These are phyloP conservation scores for Philereme vetulata DNA, from an alignment of 2,888 invertebrate species.

Conservation along the genomic window DNA sequence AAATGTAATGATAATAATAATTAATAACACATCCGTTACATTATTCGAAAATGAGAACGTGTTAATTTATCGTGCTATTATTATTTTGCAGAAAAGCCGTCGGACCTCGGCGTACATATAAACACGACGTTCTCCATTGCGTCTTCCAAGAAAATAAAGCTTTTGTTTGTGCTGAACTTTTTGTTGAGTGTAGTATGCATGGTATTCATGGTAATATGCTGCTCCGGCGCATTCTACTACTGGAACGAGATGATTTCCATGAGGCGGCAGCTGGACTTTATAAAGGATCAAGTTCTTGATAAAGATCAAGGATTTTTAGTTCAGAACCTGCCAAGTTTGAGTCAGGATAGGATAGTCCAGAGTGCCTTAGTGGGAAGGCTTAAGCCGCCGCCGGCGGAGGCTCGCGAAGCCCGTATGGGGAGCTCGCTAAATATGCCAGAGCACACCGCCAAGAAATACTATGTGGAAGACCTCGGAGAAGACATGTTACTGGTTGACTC, in stretches of 20 bases:
- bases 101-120: slow-evolving; percentile 76
- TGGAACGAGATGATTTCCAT: slow-evolving; percentile 74
- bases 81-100: slow-evolving; percentile 66
- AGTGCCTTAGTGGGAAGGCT: slow-evolving; percentile 59
- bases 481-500: slow-evolving; percentile 72
- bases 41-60: slow-evolving; percentile 23
- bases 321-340: slow-evolving; percentile 59
- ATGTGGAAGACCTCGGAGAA: slow-evolving; percentile 71
- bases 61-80: slow-evolving; percentile 39
- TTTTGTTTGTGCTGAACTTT: slow-evolving; percentile 74
- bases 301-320: too few relatives aligned
- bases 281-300: slow-evolving; percentile 73
- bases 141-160: slow-evolving; percentile 80
- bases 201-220: slow-evolving; percentile 70
- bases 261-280: slow-evolving; percentile 66
- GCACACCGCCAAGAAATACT: slow-evolving; percentile 58
- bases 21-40: too few relatives aligned
- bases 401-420: slow-evolving; percentile 58
- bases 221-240: slow-evolving; percentile 71
- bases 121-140: slow-evolving; percentile 77
- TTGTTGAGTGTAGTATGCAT: slow-evolving; percentile 71
- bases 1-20: too few relatives aligned
- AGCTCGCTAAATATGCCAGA: slow-evolving; percentile 43
- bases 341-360: slow-evolving; percentile 55
- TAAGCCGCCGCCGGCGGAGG: slow-evolving; percentile 46